Base-by-base conservation (phyloP, 2,113 vertebrate species). In the Polyodon spathula region DNA sequence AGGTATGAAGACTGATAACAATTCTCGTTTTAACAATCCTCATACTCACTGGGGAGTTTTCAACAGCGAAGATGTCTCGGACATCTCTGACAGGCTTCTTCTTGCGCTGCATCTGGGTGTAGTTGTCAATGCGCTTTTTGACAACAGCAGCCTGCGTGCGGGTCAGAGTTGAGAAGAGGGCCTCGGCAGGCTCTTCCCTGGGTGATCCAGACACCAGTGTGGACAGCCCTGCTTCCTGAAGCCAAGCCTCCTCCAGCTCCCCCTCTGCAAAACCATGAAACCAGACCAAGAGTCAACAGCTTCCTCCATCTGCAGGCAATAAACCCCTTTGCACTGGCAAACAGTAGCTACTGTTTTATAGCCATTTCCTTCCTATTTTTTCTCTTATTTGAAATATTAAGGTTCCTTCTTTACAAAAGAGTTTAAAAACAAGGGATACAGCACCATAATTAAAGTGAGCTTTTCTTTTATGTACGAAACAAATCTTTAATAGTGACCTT, bases 171-270 rank as follows among this genome's bases (percentile, higher is more conserved):
- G 95, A 97, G 38, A 97, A 80, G 64, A 98, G 80, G 1, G 85
- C 92, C 67, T 93, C 92, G 0, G 91, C 86, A 0, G 71, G 64
- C 0, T 86, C 80, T 50, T 86, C 86, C 63, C 87, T 84, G 53
- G 85, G 76, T 1, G 82, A 65, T 17, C 87, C 89, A 0, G 81
- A 92, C 66, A 97, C 84, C 63, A 97, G 53, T 0, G 88, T 89
- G n/a, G 92, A 93, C 9, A 98, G 68, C 11, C 95, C 95, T 1
- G 91, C 94, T 0, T 94, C 93, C 61, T 86, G 86, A n/a, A 98
- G 76, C 95, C 95, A 98, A 61, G 89, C 91, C 40, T 92, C 95
- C 72, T 98, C 93, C 62, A 93, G 74, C 60, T 97, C 94, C 4
- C 89, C 91, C 76, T 97, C 95, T 89, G 59, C 41, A 74, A 54